Evolutionary conservation across 2,888 invertebrate genomes (phyloP).

Genomic region (Nebria brevicollis): DNA sequence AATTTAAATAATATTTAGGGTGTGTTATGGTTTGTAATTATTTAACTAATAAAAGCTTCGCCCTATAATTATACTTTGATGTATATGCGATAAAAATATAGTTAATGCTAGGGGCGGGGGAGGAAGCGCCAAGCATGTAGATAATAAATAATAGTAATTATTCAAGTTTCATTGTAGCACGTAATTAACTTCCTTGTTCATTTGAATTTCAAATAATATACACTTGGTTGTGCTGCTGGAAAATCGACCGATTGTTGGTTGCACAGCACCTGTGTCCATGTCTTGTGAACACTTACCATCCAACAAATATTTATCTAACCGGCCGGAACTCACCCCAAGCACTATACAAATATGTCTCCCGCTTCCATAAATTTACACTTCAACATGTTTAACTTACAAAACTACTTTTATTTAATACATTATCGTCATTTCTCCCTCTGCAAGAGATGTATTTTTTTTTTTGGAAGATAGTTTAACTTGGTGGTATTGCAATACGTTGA

Average conservation of each 20-base stretch:
- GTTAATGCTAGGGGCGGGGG: background rate
- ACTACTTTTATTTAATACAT: background rate
- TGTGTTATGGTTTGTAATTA: too few species aligned
- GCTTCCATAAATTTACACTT: too few species aligned
- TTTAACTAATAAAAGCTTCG: background rate
- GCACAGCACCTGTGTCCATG: background rate
- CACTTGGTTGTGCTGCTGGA: constrained; percentile 14
- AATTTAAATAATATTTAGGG: too few species aligned
- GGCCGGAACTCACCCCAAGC: background rate
- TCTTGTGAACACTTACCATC: background rate
- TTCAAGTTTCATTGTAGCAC: constrained; percentile 46
- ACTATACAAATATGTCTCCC: background rate
- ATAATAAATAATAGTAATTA: constrained; percentile 46
- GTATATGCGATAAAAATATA: background rate
- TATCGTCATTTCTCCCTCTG: background rate
- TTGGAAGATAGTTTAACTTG: background rate
- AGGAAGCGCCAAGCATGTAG: constrained; percentile 8
- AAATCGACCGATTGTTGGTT: constrained; percentile 2
- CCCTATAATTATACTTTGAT: background rate
- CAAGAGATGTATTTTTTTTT: too few species aligned
- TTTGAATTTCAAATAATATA: constrained; percentile 46
- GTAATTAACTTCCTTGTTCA: constrained; percentile 44
- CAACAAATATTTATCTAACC: constrained; percentile 2
- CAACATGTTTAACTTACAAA: too few species aligned
- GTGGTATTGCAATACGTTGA: background rate